These are phyloP conservation scores for Dreissena polymorpha DNA, from an alignment of 1,140 invertebrate genomes.

Conservation along the genomic window DNA sequence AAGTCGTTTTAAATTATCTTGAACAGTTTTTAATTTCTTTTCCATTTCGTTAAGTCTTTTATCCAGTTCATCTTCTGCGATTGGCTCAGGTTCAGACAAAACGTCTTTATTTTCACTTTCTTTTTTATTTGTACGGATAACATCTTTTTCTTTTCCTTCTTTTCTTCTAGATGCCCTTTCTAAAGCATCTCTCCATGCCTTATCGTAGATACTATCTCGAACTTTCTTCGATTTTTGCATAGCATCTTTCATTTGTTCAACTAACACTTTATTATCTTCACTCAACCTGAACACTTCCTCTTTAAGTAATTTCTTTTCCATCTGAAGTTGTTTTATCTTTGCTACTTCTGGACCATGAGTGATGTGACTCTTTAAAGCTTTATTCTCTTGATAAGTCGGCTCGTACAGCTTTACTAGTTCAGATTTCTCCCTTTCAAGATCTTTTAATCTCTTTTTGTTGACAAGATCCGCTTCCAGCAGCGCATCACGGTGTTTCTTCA, in stretches of 20 bases:
- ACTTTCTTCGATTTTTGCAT: background rate
- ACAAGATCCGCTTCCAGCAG: conserved; percentile 24
- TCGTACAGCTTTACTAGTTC: conserved; percentile 42
- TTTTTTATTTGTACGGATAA: too few relatives aligned
- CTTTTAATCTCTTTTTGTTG: conserved; percentile 35
- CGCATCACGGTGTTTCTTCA: conserved; percentile 32
- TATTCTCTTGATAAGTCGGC: conserved; percentile 30
- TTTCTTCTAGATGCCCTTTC: background rate
- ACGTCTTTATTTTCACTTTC: too few relatives aligned
- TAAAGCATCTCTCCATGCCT: conserved; percentile 9
- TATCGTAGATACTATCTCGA: conserved; percentile 20
- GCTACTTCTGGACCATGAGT: conserved; percentile 23
- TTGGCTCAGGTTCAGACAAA: too few relatives aligned
- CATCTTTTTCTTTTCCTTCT: background rate
- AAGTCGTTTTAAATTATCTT: conserved; percentile 36
- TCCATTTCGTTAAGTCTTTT: conserved; percentile 16
- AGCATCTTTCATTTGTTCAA: conserved; percentile 21
- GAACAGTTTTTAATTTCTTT: conserved; percentile 29
- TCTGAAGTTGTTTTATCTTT: conserved; percentile 31
- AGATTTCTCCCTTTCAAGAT: conserved; percentile 34
- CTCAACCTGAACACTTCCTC: conserved; percentile 14
- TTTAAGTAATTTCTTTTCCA: conserved; percentile 10
- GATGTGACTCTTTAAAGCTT: conserved; percentile 25
- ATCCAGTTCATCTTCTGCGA: conserved; percentile 4
- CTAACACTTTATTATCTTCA: conserved; percentile 27